These are phyloP conservation scores for Otus sunia DNA, from an alignment of 2,113 vertebrate species.

Conservation along the genomic window DNA sequence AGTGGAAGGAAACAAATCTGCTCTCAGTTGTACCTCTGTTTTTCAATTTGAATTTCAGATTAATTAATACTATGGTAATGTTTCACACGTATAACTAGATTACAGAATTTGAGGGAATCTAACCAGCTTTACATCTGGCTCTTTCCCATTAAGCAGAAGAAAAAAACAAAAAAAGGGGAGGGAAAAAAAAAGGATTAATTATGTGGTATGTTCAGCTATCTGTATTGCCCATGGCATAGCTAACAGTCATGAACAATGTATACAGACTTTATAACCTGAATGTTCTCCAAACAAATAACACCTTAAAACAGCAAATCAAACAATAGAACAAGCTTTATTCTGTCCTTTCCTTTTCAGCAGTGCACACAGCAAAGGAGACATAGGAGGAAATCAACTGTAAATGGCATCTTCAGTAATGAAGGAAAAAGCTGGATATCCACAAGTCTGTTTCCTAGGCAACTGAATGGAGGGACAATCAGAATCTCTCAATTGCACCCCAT, in stretches of 20 bases:
- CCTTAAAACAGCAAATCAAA: constrained; percentile 18
- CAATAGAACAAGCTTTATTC: constrained; percentile 19
- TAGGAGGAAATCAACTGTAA: constrained; percentile 61
- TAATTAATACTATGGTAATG: neutral
- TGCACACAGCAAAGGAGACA: constrained; percentile 28
- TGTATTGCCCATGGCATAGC: neutral
- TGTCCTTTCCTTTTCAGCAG: constrained; percentile 37
- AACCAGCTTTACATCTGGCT: neutral
- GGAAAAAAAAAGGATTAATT: neutral
- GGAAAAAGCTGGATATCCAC: constrained; percentile 67
- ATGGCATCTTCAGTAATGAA: constrained; percentile 69
- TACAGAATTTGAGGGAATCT: neutral
- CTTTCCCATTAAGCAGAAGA: neutral
- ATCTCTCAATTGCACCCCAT: constrained; percentile 53
- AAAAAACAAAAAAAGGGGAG: too few species aligned
- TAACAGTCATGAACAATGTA: neutral
- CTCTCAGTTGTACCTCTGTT: neutral
- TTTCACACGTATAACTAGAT: neutral
- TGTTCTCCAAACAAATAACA: constrained; percentile 22
- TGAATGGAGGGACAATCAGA: constrained; percentile 60
- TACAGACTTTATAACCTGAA: constrained; percentile 7
- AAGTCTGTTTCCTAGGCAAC: constrained; percentile 78
- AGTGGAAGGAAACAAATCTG: neutral
- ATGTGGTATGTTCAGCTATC: neutral
- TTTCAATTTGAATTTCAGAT: neutral